These are phyloP conservation scores for Synanthedon myopaeformis DNA, from an alignment of 2,888 invertebrate species.

Conservation along the genomic window DNA sequence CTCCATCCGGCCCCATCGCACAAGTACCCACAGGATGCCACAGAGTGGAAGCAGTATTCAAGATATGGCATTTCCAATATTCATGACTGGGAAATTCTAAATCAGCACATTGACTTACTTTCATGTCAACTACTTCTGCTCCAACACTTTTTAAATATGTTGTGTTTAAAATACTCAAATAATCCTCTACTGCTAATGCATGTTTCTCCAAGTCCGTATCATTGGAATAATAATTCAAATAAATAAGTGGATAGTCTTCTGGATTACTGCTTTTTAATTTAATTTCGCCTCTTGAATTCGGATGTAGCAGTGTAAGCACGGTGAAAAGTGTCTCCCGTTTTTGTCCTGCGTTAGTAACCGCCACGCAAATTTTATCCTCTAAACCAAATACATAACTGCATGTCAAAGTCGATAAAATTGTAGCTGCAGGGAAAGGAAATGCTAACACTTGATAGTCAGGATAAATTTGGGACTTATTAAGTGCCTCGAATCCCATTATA, in stretches of 20 bases:
- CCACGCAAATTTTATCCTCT: constrained; percentile 19
- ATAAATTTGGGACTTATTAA: constrained; percentile 25
- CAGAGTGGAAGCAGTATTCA: constrained; percentile 8
- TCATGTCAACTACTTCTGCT: constrained; percentile 15
- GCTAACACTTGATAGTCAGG: constrained; percentile 35
- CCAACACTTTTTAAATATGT: constrained; percentile 14
- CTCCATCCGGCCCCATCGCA: constrained; percentile 13
- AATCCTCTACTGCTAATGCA: constrained; percentile 17
- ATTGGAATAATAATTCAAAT: neutral
- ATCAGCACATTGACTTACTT: constrained; percentile 22
- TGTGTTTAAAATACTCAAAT: constrained; percentile 14
- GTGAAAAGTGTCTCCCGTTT: constrained; percentile 13
- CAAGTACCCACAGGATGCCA: constrained; percentile 17
- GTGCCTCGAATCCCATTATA: constrained; percentile 27
- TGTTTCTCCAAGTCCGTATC: constrained; percentile 17
- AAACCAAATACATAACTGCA: constrained; percentile 20
- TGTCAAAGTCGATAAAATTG: constrained; percentile 17
- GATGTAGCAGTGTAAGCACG: constrained; percentile 23
- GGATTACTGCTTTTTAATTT: constrained; percentile 24
- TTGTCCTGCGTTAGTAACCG: constrained; percentile 14
- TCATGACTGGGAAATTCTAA: constrained; percentile 6
- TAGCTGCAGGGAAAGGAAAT: constrained; percentile 17
- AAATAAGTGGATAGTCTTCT: constrained; percentile 11
- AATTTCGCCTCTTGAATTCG: constrained; percentile 32
- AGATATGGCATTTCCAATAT: constrained; percentile 15